Percentiles rank a stretch among this genome's conserved stretches.
Evolutionary conservation across 2,113 vertebrate genomes (phyloP).

Genomic region (Perca fluviatilis): DNA sequence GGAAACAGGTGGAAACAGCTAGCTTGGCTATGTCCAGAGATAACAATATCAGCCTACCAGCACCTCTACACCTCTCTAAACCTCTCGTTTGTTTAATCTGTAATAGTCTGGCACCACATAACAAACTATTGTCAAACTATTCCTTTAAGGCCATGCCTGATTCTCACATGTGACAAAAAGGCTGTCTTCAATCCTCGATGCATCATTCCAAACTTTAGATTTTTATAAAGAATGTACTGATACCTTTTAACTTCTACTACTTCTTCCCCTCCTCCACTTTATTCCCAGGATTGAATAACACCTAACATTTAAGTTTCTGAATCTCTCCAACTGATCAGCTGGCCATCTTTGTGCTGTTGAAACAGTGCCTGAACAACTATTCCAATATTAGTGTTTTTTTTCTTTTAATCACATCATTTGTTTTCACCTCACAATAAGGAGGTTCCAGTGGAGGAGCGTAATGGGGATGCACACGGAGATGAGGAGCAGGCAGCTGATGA

Average conservation of each 20-base stretch:
- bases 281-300: slow-evolving; percentile 16
- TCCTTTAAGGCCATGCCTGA: background rate
- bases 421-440: slow-evolving; percentile 69
- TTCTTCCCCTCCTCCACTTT: slow-evolving; percentile 5
- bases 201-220: background rate
- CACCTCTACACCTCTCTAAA: background rate
- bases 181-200: background rate
- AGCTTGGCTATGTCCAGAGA: background rate
- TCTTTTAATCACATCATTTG: background rate
- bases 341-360: background rate
- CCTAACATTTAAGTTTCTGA: background rate
- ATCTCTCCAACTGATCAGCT: slow-evolving; percentile 6
- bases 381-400: background rate
- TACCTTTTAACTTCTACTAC: background rate
- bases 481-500: slow-evolving; percentile 47
- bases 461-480: slow-evolving; percentile 67
- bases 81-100: background rate
- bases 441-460: slow-evolving; percentile 71
- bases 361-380: slow-evolving; percentile 1
- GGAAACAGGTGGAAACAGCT: background rate
- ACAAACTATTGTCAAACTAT: background rate
- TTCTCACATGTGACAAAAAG: background rate
- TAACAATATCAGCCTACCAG: too few relatives aligned
- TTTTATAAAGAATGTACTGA: slow-evolving; percentile 10
- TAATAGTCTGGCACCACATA: background rate